Evolutionary conservation across 2,113 vertebrate species (phyloP), one percentile per base, ranked within the genome.

Genomic region (Python bivittatus): DNA sequence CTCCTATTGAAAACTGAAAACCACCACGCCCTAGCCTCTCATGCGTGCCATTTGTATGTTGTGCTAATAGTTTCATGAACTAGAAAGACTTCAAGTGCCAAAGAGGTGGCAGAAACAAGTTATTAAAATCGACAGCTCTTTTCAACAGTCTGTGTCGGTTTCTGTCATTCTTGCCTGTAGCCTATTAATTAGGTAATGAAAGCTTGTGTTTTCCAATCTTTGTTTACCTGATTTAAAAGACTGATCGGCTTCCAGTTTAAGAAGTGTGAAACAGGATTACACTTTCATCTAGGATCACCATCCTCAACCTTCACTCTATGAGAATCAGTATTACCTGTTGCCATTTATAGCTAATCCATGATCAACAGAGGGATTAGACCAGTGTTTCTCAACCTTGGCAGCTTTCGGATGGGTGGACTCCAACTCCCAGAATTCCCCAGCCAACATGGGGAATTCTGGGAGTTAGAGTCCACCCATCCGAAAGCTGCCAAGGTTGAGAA

Each of bases 251-350:
- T 94, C 94, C 92, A 92, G 95, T 96, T 95, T 95, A 94, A 94
- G 95, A 91, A 90, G 96, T 94, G 91, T 96, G 96, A 96, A 95
- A 94, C 94, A 53, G 64, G 95, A 92, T 97, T 97, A 96, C 92
- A 96, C 95, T 90, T 90, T 96, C 93, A 97, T 96, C 96, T 95
- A 90, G 60, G 93, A 88, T 94, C 93, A 93, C 88, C 94, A 93
- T 93, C 64, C 91, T 68, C 93, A 95, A 92, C 92, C 93, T 89
- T 72, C 84, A 94, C 93, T 88, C 85, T 92, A 91, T 20, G 27
- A 61, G 23, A 95, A 94, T 96, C 93, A 97, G 89, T 89, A 91
- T 79, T 93, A 88, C 90, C 64, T 22, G 13, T 93, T 92, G 94
- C 93, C 92, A 94, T 97, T 42, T 92, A 92, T 88, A 93, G 92